Evolutionary conservation across 1,140 invertebrate genomes (phyloP), one percentile per base, ranked within the genome.

Genomic region (Chironomus tepperi): DNA sequence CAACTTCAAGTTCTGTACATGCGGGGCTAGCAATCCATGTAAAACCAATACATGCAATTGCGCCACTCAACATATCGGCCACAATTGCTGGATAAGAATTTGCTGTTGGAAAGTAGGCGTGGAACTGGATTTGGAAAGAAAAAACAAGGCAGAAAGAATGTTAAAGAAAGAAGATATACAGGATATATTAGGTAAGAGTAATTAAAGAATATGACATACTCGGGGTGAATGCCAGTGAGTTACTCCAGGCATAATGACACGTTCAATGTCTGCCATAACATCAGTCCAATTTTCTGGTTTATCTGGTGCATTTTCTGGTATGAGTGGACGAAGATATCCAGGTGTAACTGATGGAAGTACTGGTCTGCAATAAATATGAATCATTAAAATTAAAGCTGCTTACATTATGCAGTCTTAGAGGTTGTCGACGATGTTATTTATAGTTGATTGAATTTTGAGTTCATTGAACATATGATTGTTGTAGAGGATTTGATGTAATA

Each of bases 181-280:
- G 12, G 47, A 15, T 15, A n/a, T 57, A 12, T 57, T 34, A 2
- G 47, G 47, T 57, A n/a, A 57, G 15, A 57, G 15, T 1, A 47
- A 34, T 34, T 34, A 34, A 34, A 34, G 1, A 34, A 47, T 10
- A 2, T 1, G 5, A 9, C 12, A 15, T 57, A 57, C 47, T 57
- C 47, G 89, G 5, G 97, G 97, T 76, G 93, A 96, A 79, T 98
- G 96, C 97, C 97, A 99, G 79, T 98, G 96, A 3, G 97, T 98
- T 15, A 97, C 90, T 1, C 96, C 96, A 6, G 96, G 96, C 96
- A 98, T 98, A 73, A 98, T 94, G n/a, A 98, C 91, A 64, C 90
- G 84, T 82, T 98, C 95, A 72, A 98, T 88, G 80, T 98, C 96
- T 10, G 84, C 84, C 88, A 98, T 94, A 43, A 98, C 91, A 76